These are phyloP conservation scores for Knipowitschia caucasica DNA, from an alignment of 2,797 vertebrate species.

Conservation along the genomic window DNA sequence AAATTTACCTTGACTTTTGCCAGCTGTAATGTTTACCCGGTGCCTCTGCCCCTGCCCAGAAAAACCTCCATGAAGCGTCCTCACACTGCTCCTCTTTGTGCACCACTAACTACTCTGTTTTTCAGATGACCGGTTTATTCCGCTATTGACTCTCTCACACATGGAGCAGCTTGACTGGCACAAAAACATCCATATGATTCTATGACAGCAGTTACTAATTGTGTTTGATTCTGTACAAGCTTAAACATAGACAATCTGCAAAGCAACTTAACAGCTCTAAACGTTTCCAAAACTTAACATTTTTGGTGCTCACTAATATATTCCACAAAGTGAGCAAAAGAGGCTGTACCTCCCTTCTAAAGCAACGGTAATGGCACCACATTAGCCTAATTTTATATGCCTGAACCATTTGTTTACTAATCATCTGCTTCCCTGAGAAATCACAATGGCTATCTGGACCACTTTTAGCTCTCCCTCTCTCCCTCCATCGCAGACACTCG, in stretches of 20 bases:
- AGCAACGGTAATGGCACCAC: constrained; percentile 18
- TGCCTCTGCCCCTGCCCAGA: constrained; percentile 29
- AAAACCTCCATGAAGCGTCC: constrained; percentile 18
- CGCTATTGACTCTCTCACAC: constrained; percentile 37
- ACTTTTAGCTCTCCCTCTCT: constrained; percentile 38
- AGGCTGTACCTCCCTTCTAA: background rate
- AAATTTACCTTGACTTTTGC: constrained; percentile 20
- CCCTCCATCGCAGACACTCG: constrained; percentile 18
- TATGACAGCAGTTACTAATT: background rate
- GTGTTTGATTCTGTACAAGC: background rate
- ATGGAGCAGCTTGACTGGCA: constrained; percentile 20
- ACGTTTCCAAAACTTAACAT: background rate
- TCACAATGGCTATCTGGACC: constrained; percentile 52
- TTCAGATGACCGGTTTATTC: constrained; percentile 53
- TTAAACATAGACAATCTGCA: background rate
- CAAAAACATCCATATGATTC: background rate
- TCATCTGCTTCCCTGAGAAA: constrained; percentile 62
- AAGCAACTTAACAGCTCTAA: background rate
- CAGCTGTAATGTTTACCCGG: constrained; percentile 48
- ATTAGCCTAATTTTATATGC: constrained; percentile 57
- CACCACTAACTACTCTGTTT: constrained; percentile 36
- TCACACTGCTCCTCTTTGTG: constrained; percentile 64
- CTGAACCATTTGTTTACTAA: constrained; percentile 55
- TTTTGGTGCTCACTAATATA: background rate
- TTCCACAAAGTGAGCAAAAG: constrained; percentile 5